phyloP scores from a whole-genome alignment of 2,888 invertebrate species.

The Reticulitermes lucifugus region DNA sequence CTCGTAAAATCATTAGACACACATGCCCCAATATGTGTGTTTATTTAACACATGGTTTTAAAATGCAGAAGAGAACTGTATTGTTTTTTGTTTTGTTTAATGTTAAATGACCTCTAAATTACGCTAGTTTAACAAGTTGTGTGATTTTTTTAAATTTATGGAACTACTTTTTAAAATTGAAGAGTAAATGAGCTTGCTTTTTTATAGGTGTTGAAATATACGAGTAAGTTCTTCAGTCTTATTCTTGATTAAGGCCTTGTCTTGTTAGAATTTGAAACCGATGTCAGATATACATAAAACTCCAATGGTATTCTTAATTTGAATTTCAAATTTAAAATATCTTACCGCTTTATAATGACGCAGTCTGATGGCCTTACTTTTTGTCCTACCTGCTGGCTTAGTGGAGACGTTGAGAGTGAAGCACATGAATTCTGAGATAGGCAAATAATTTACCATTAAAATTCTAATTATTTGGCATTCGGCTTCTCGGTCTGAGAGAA shows the following conservation, averaged over 20 bases:
- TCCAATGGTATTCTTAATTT: not conserved
- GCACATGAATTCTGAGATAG: too few species aligned
- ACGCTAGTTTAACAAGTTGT: not conserved
- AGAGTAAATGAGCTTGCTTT: not conserved
- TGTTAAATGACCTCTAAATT: not conserved
- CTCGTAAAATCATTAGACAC: not conserved
- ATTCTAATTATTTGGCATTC: too few species aligned
- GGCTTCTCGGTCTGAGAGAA: too few species aligned
- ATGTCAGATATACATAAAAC: not conserved
- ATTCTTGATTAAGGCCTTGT: not conserved
- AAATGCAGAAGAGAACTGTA: too few species aligned
- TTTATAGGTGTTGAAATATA: not conserved
- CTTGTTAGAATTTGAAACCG: not conserved
- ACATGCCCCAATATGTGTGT: too few species aligned
- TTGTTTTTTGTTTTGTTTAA: not conserved
- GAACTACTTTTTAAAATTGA: not conserved
- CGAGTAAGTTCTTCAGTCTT: not conserved
- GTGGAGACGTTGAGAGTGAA: too few species aligned
- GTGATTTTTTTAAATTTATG: not conserved
- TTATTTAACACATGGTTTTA: too few species aligned
- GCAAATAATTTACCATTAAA: too few species aligned
- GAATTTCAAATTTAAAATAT: not conserved
- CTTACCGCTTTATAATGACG: not conserved
- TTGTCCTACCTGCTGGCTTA: too few species aligned
- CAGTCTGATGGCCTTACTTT: too few species aligned